Evolutionary conservation across 2,113 vertebrate species (phyloP), one percentile per base, ranked within the genome.

Genomic region (Gymnorhina tibicen): DNA sequence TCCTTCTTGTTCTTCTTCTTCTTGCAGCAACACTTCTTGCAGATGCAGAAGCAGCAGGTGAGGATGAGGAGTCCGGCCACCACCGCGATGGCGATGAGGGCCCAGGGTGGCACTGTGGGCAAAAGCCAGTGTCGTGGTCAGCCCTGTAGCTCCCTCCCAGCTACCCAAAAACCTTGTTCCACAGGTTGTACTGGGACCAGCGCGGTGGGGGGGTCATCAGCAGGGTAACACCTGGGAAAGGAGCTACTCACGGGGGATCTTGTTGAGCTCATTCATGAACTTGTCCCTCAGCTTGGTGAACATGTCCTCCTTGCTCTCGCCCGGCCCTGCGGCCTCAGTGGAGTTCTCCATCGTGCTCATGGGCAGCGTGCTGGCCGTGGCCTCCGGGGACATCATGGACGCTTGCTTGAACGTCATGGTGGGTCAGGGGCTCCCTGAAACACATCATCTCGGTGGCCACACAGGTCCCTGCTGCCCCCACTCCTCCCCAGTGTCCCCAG

Each of bases 1-100:
- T 99, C 99, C 97, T 99, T 99, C 98, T 99, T 99, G 98, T 98
- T 99, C 98, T 99, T 99, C 98, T 99, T 99, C 98, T 99, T 99
- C 98, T 99, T 99, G 97, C 99, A 99, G 97, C 99, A 99, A 98
- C 99, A 99, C 96, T 99, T 99, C 98, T 99, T 99, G 97, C 99
- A 98, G 97, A 99, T 99, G 98, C 99, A 99, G 98, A 99, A 99
- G 98, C 99, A 99, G 97, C 99, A 99, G 82, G 99, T 99, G 94
- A 99, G 98, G 85, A 99, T 97, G 95, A 99, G 98, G 67, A 99
- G 97, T 70, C 99, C 99, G 0, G 98, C 99, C 3, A 99, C 99
- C 90, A 99, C 99, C 0, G 99, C 99, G 0, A 99, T 99, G 97
- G 99, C 99, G 0, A 99, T 99, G 97, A 99, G 98, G 37, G 99